Conservation (phyloP, 1,140 invertebrate genomes). For the Homalodisca vitripennis region DNA sequence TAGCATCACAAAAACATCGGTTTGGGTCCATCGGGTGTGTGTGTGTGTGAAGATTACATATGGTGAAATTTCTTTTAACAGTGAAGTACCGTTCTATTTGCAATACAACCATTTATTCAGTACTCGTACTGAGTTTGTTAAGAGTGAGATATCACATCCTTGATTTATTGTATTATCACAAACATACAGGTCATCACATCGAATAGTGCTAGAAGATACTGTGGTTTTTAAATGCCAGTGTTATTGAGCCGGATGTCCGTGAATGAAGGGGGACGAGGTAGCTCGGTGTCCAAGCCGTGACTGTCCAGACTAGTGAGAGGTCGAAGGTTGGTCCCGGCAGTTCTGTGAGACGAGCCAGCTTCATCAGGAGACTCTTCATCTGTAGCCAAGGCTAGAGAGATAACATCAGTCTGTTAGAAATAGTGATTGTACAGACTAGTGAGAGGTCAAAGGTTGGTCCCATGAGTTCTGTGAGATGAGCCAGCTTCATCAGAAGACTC, state of each 20-base stretch:
- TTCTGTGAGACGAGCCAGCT: not conserved
- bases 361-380: conserved; percentile 27
- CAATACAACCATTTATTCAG: too few species aligned
- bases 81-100: too few species aligned
- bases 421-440: not conserved
- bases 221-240: not conserved
- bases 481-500: conserved; percentile 20
- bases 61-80: too few species aligned
- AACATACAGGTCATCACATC: not conserved
- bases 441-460: not conserved
- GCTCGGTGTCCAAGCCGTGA: conserved; percentile 22
- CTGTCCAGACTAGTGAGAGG: not conserved
- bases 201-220: not conserved
- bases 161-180: too few species aligned
- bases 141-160: too few species aligned
- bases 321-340: not conserved
- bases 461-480: not conserved
- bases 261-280: not conserved
- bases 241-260: not conserved
- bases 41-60: too few species aligned
- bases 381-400: not conserved
- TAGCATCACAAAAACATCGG: too few species aligned
- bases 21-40: too few species aligned
- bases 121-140: too few species aligned
- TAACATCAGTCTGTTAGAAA: too few species aligned